Percentiles rank a stretch among this genome's conserved stretches.
These are phyloP conservation scores for Tribolium madens DNA, from an alignment of 1,140 invertebrate genomes.

Conservation along the genomic window DNA sequence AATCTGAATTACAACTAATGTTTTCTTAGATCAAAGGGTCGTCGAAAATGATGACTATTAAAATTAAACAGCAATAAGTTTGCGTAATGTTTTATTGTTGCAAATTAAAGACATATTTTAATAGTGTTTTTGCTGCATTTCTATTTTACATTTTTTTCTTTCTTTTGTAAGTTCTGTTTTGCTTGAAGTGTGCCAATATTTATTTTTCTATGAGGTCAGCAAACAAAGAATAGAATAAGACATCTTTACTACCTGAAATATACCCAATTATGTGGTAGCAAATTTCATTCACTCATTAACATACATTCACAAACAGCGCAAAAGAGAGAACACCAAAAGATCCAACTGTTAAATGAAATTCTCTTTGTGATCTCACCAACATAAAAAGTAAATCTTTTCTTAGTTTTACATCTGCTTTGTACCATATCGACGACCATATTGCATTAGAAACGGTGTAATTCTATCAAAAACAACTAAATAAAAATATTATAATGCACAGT, in stretches of 20 bases:
- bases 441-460: neutral
- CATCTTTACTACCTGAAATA: neutral
- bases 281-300: neutral
- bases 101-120: too few relatives aligned
- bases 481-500: too few relatives aligned
- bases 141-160: too few relatives aligned
- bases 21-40: too few relatives aligned
- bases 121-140: too few relatives aligned
- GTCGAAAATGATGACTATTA: too few relatives aligned
- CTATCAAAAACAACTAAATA: neutral
- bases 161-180: too few relatives aligned
- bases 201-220: neutral
- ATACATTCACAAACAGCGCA: neutral
- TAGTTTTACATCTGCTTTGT: neutral
- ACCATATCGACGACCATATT: neutral
- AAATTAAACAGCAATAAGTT: too few relatives aligned
- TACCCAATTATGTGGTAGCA: neutral
- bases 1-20: too few relatives aligned
- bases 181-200: too few relatives aligned
- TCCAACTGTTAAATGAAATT: neutral
- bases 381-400: slow-evolving; percentile 3
- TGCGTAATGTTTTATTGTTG: too few relatives aligned
- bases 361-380: neutral
- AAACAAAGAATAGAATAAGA: neutral
- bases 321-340: neutral